Conservation (phyloP, 2,113 vertebrate genomes). For the Pteruthius melanotis region DNA sequence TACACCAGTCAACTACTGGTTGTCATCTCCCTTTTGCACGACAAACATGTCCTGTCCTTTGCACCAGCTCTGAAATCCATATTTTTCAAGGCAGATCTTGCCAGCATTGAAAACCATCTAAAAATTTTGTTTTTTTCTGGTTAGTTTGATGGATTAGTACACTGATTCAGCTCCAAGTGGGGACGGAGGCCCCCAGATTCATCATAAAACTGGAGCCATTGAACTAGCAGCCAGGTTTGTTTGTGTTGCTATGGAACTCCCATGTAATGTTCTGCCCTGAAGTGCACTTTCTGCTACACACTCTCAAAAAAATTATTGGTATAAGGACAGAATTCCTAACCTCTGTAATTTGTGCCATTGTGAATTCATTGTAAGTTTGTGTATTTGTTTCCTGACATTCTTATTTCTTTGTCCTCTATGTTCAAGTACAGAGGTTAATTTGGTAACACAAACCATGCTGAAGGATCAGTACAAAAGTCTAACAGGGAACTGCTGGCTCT, state of each 20-base stretch:
- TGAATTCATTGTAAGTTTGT: background rate
- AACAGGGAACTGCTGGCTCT: background rate
- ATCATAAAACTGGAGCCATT: background rate
- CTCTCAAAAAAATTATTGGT: background rate
- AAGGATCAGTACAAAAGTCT: background rate
- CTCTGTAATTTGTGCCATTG: background rate
- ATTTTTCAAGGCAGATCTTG: background rate
- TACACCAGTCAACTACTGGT: background rate
- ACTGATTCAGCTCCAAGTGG: background rate
- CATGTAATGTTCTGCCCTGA: background rate
- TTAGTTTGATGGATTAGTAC: background rate
- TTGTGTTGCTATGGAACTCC: background rate
- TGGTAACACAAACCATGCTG: background rate
- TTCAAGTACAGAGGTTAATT: background rate
- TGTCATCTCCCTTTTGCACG: background rate
- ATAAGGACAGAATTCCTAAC: background rate
- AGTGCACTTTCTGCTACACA: background rate
- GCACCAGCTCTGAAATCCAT: rapidly evolving
- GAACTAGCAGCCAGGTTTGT: background rate
- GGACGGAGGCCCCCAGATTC: background rate
- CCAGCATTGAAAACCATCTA: background rate
- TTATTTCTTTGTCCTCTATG: background rate
- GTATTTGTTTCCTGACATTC: background rate
- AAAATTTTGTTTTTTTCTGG: background rate
- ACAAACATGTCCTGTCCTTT: background rate